Base-by-base conservation (phyloP, 2,888 invertebrate species). In the Notodonta dromedarius region DNA sequence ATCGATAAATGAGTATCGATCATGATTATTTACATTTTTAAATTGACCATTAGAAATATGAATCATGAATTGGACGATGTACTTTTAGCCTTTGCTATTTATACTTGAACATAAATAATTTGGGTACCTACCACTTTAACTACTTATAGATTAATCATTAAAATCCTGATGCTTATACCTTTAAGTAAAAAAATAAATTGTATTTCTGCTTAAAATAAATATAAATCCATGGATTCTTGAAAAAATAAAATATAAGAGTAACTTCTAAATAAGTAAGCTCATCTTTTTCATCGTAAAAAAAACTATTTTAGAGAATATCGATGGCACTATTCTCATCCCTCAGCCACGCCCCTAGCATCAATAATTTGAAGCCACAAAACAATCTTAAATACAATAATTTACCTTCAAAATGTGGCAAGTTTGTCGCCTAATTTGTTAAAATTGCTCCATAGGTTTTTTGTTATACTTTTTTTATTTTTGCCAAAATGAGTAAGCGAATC, bases 371-470 rank as follows among this genome's bases (percentile, higher is more conserved):
- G 78, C 80, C 77, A 84, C 81, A 83, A 80, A 86, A 85, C 85
- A 84, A 81, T 82, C 75, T 81, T 79, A 84, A 88, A 85, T 79
- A 85, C 82, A 80, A 84, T 86, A 84, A 86, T 88, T 89, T 85
- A 82, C 76, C 72, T 78, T 77, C 78, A 77, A 87, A 89, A 91
- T 78, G 90, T 90, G 91, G 74, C 83, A 84, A 87, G 79, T 90
- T 90, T 92, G 91, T 92, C 91, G 91, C 91, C 87, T 89, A 90
- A 91, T 91, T 90, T 89, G 90, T 91, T 87, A 85, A 89, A 87
- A 88, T 89, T 87, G 79, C 84, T 79, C 78, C 76, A 70, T 67
- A 68, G 67, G 73, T 85, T 85, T 83, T 65, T 70, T 71, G 68
- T 67, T 61, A 71, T 70, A 24, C 59, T 72, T 77, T 77, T 71